Evolutionary conservation across 2,888 invertebrate genomes (phyloP).

Genomic region (Pristionchus arcanus): DNA sequence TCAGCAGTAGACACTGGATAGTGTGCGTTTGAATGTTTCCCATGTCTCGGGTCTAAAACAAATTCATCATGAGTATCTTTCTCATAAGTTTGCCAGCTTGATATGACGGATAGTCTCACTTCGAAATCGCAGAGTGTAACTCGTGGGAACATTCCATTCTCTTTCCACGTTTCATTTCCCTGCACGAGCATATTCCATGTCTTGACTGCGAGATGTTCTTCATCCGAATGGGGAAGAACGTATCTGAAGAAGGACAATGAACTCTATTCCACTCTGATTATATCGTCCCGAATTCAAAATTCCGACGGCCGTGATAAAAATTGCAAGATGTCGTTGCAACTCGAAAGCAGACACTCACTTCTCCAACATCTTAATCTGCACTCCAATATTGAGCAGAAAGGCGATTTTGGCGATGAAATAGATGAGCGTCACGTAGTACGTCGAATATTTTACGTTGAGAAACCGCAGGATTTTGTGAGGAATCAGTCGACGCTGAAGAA

Average conservation of each 20-base stretch:
- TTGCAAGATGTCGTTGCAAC: no score
- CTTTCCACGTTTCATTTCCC: constrained; percentile 76
- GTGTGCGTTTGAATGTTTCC: constrained; percentile 77
- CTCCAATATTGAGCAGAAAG: constrained; percentile 68
- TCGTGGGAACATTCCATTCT: constrained; percentile 77
- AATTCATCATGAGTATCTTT: background rate
- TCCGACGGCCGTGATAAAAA: no score
- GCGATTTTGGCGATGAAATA: constrained; percentile 74
- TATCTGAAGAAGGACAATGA: constrained; percentile 59
- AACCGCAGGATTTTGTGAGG: constrained; percentile 72
- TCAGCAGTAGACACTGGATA: constrained; percentile 76
- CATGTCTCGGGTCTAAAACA: constrained; percentile 76
- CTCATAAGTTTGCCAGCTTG: background rate
- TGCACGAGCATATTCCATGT: constrained; percentile 68
- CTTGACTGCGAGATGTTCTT: constrained; percentile 70
- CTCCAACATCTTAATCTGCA: constrained; percentile 69
- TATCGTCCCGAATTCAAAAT: no score
- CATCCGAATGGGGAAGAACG: constrained; percentile 62
- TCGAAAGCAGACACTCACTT: constrained; percentile 56
- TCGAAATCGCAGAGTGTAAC: constrained; percentile 79
- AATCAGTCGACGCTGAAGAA: constrained; percentile 71
- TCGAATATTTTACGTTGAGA: constrained; percentile 72
- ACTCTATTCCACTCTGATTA: constrained; percentile 24
- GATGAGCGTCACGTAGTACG: constrained; percentile 72
- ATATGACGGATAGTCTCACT: constrained; percentile 60